Percentiles rank a stretch among this genome's conserved stretches.
phyloP scores from a whole-genome alignment of 2,888 invertebrate genomes.

The Chromoteleia sp. region DNA sequence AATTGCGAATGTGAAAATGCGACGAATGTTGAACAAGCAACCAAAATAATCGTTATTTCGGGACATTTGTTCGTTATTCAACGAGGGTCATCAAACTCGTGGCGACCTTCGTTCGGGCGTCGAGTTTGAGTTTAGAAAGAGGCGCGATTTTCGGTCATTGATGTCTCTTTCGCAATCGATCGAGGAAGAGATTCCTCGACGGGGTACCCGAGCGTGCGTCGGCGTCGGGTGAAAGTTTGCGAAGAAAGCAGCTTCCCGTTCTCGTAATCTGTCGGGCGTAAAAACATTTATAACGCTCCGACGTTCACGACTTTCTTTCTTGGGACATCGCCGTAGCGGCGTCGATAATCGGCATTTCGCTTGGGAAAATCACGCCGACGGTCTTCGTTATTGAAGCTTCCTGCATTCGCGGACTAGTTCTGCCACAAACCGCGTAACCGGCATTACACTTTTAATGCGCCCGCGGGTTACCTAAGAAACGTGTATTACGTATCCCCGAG shows the following conservation, averaged over 20 bases:
- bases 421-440: slow-evolving; percentile 23
- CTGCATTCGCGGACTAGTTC: slow-evolving; percentile 32
- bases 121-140: slow-evolving; percentile 27
- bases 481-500: slow-evolving; percentile 26
- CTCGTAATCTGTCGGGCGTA: slow-evolving; percentile 66
- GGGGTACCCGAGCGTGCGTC: slow-evolving; percentile 77
- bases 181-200: slow-evolving; percentile 68
- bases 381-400: no score
- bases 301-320: no score
- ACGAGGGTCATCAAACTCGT: slow-evolving; percentile 43
- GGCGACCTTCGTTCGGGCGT: slow-evolving; percentile 40
- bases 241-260: slow-evolving; percentile 80
- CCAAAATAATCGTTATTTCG: no score
- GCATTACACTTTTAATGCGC: slow-evolving; percentile 51
- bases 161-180: slow-evolving; percentile 58
- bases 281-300: no score
- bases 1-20: no score
- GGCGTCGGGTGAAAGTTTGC: slow-evolving; percentile 81
- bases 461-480: slow-evolving; percentile 75
- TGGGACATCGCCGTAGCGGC: no score
- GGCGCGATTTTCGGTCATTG: slow-evolving; percentile 67
- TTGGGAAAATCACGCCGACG: no score
- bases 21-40: no score
- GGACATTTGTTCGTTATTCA: no score
- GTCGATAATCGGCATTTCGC: no score